phyloP scores from a whole-genome alignment of 1,140 invertebrate species.

The Medauroidea extradentata region DNA sequence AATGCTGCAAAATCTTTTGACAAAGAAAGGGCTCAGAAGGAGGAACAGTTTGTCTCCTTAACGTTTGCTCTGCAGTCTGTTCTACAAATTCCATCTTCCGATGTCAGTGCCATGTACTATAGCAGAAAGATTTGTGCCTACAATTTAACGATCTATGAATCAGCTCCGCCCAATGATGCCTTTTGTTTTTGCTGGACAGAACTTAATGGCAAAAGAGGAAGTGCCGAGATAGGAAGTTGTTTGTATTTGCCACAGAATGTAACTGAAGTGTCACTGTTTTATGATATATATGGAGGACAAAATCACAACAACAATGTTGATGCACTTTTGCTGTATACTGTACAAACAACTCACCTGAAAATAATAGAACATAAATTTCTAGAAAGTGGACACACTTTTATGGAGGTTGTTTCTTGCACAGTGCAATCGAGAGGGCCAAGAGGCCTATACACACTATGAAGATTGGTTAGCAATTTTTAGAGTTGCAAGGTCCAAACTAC shows the following conservation, averaged over 20 bases:
- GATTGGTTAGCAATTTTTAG: too few relatives aligned
- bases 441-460: too few relatives aligned
- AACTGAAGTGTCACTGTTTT: slow-evolving; percentile 21
- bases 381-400: too few relatives aligned
- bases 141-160: slow-evolving; percentile 7
- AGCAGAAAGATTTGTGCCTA: not conserved
- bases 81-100: slow-evolving; percentile 1
- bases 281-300: slow-evolving; percentile 23
- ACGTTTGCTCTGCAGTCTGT: slow-evolving; percentile 21
- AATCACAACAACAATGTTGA: slow-evolving; percentile 22
- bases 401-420: too few relatives aligned
- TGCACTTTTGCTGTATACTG: slow-evolving; percentile 14
- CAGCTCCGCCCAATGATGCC: not conserved
- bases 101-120: slow-evolving; percentile 3
- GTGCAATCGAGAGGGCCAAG: too few relatives aligned
- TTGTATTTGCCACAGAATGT: slow-evolving; percentile 12
- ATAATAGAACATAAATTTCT: slow-evolving; percentile 22
- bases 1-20: not conserved
- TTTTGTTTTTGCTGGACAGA: slow-evolving; percentile 5
- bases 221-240: not conserved
- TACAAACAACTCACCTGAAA: slow-evolving; percentile 16
- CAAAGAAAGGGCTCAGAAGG: slow-evolving; percentile 3
- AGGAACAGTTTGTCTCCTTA: slow-evolving; percentile 3
- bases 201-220: slow-evolving; percentile 5
- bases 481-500: too few relatives aligned